Evolutionary conservation across 2,888 invertebrate genomes (phyloP), one percentile per base, ranked within the genome.

Genomic region (Scaptomyza cyrtandrae): DNA sequence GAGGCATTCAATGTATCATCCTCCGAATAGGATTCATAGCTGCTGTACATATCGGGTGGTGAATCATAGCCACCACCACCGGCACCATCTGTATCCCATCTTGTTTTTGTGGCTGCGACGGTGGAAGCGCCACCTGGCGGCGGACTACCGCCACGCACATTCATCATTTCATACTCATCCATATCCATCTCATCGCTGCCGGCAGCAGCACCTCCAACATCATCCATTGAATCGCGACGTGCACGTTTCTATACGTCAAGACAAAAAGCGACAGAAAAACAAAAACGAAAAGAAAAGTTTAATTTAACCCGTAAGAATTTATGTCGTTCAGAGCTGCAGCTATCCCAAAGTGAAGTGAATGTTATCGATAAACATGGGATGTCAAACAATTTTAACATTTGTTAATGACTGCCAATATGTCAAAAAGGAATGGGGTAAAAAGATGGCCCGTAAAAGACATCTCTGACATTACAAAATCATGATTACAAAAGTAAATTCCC

Each of bases 101-200:
- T 5, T 9, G 2, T 49, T 19, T 13, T 49, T 10, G 10, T 3
- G 6, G 9, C 3, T n/a, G 52, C 9, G 1, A 16, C 39, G 7
- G 6, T 14, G 0, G 27, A 6, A 0, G 14, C 14, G 2, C 71
- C 88, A 37, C 58, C 65, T 1, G 88, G 88, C 41, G 91, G 90
- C 9, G 96, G 96, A 56, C 96, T 96, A 16, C 96, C 96, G 39
- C 96, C 96, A 54, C 96, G 93, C 10, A 96, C 94, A 90, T 96
- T 96, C 89, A 96, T 92, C 95, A 96, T 95, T 91, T 97, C 96
- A 88, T 94, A 95, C 85, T 97, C 96, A 90, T 96, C 95, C 89
- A 94, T 82, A 10, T 90, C 90, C 57, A 88, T 46, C 6, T 88
- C 81, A 5, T 90, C 88, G 39, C 76, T 82, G 48, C 31, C 92